These are phyloP conservation scores for Folsomia manolachei DNA, from an alignment of 2,888 invertebrate species.

Conservation along the genomic window DNA sequence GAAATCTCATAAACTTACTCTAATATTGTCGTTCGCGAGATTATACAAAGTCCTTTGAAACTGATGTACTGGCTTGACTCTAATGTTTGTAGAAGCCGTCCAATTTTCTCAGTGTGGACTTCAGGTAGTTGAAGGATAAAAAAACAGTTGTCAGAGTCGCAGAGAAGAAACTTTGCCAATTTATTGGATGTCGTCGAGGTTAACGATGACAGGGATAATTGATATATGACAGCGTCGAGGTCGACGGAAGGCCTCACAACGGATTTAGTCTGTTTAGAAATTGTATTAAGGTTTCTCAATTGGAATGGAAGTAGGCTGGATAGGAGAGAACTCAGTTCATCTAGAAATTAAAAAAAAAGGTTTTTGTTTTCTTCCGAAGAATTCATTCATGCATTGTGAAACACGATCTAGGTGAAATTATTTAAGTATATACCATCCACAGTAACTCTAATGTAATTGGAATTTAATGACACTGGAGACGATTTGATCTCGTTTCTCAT, in stretches of 20 bases:
- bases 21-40: constrained; percentile 11
- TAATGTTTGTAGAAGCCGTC: not conserved
- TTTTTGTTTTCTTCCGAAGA: not conserved
- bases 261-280: constrained; percentile 23
- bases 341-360: too few relatives aligned
- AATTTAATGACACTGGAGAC: not conserved
- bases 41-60: constrained; percentile 19
- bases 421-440: not conserved
- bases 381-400: not conserved
- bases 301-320: constrained; percentile 1
- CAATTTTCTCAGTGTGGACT: not conserved
- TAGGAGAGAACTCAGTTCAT: not conserved
- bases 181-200: constrained; percentile 4
- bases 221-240: constrained; percentile 30
- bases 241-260: constrained; percentile 9
- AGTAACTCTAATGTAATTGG: not conserved
- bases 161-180: too few relatives aligned
- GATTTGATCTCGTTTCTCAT: constrained; percentile 12
- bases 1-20: constrained; percentile 18
- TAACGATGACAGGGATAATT: not conserved
- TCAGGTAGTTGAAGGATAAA: constrained; percentile 21
- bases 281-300: constrained; percentile 13
- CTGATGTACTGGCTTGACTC: constrained; percentile 10
- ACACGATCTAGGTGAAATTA: not conserved
- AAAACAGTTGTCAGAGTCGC: constrained; percentile 27